Conservation (phyloP, 2,113 vertebrate species). For the Pelobates fuscus region DNA sequence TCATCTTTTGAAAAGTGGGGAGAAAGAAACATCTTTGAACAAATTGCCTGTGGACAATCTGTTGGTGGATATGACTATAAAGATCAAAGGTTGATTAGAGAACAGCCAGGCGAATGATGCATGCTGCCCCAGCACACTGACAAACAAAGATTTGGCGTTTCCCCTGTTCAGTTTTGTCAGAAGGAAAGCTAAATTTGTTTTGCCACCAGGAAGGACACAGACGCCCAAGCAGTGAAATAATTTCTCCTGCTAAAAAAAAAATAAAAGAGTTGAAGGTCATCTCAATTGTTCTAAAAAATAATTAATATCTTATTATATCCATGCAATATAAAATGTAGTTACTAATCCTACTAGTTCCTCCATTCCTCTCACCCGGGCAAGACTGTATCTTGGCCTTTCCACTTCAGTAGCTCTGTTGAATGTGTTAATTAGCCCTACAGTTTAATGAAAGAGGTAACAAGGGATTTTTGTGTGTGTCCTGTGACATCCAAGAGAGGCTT, state of each 20-base stretch:
- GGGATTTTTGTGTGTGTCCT: slow-evolving; percentile 52
- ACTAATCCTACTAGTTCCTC: slow-evolving; percentile 66
- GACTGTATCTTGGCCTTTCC: slow-evolving; percentile 76
- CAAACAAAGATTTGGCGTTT: slow-evolving; percentile 14
- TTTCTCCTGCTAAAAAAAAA: too few relatives aligned
- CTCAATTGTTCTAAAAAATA: too few relatives aligned
- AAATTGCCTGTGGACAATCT: slow-evolving; percentile 30
- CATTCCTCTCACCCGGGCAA: slow-evolving; percentile 66
- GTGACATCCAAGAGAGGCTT: slow-evolving; percentile 55
- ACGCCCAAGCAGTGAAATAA: too few relatives aligned
- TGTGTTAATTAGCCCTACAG: slow-evolving; percentile 78
- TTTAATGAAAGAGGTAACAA: slow-evolving; percentile 31
- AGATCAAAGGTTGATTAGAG: slow-evolving; percentile 30
- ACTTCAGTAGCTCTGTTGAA: slow-evolving; percentile 77
- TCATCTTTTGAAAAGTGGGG: slow-evolving; percentile 27
- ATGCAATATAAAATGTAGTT: slow-evolving; percentile 10
- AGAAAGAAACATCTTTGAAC: slow-evolving; percentile 26
- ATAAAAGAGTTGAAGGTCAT: too few relatives aligned
- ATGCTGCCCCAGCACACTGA: slow-evolving; percentile 2
- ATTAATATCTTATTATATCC: too few relatives aligned
- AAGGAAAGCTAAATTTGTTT: slow-evolving; percentile 41
- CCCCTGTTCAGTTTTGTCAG: slow-evolving; percentile 28
- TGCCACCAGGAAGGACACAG: slow-evolving; percentile 17
- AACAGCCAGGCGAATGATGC: slow-evolving; percentile 26
- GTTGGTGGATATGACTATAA: slow-evolving; percentile 17